phyloP scores from a whole-genome alignment of 2,113 vertebrate species.

The Megaceryle maxima region DNA sequence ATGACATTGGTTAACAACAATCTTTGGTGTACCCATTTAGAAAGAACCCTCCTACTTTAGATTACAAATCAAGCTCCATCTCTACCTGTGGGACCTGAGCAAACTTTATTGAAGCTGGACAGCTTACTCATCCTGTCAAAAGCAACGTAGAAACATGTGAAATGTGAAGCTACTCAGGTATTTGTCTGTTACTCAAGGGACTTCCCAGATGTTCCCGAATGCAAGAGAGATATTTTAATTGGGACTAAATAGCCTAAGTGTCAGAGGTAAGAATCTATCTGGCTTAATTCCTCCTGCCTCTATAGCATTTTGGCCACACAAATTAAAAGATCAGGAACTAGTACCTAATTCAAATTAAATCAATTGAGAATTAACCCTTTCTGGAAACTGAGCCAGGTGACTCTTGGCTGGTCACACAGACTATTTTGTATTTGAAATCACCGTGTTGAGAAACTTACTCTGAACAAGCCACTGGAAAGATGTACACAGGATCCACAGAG shows the following conservation, averaged over 20 bases:
- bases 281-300: background rate
- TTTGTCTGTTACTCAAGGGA: background rate
- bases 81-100: background rate
- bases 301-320: background rate
- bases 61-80: background rate
- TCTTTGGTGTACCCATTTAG: background rate
- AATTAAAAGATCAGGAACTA: background rate
- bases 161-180: background rate
- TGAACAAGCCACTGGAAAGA: background rate
- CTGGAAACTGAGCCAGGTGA: background rate
- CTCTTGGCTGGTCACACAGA: background rate
- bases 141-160: background rate
- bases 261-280: background rate
- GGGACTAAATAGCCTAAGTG: accelerated
- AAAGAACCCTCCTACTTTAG: background rate
- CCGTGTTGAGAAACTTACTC: background rate
- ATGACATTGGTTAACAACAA: background rate
- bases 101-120: background rate
- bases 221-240: background rate
- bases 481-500: background rate
- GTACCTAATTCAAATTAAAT: background rate
- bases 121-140: background rate
- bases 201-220: background rate
- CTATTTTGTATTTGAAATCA: background rate
- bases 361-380: background rate